A percentile compares a stretch with the other conserved stretches of the same genome.
phyloP scores from a whole-genome alignment of 2,113 vertebrate species.

The Hyla sarda region DNA sequence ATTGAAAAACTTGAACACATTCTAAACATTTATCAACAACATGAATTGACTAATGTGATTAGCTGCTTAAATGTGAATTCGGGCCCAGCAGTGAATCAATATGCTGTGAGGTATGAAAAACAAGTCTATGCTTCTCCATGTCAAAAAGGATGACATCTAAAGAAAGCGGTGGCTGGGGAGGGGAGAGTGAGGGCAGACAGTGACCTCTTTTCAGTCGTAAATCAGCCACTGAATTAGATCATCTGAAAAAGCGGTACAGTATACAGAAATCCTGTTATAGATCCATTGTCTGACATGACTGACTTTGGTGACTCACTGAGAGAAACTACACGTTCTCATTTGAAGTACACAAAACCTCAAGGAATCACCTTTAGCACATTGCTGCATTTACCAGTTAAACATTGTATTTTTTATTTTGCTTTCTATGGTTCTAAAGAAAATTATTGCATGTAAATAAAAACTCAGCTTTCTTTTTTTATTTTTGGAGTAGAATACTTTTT shows the following conservation, averaged over 20 bases:
- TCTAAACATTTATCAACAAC: slow-evolving; percentile 38
- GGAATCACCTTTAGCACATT: background rate
- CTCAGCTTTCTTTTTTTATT: too few species aligned
- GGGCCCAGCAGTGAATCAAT: slow-evolving; percentile 43
- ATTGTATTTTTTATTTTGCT: background rate
- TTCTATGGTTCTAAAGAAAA: background rate
- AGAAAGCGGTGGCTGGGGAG: slow-evolving; percentile 39
- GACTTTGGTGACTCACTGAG: slow-evolving; percentile 73
- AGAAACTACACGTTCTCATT: slow-evolving; percentile 65
- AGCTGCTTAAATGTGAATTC: slow-evolving; percentile 35
- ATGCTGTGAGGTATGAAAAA: slow-evolving; percentile 36
- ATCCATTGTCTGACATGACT: slow-evolving; percentile 71
- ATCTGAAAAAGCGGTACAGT: slow-evolving; percentile 71
- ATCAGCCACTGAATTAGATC: slow-evolving; percentile 78
- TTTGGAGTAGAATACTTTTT: too few species aligned
- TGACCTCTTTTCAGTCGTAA: slow-evolving; percentile 66
- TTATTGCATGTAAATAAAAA: background rate
- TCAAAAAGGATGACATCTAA: slow-evolving; percentile 37
- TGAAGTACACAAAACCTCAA: slow-evolving; percentile 61
- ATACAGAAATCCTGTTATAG: slow-evolving; percentile 71
- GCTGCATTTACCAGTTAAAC: background rate
- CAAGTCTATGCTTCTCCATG: slow-evolving; percentile 39
- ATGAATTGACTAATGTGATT: slow-evolving; percentile 30
- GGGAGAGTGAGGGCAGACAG: slow-evolving; percentile 45
- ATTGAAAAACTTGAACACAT: slow-evolving; percentile 8